Percentiles rank a stretch among this genome's conserved stretches.
phyloP scores from a whole-genome alignment of 2,113 vertebrate species.

The Caretta caretta region DNA sequence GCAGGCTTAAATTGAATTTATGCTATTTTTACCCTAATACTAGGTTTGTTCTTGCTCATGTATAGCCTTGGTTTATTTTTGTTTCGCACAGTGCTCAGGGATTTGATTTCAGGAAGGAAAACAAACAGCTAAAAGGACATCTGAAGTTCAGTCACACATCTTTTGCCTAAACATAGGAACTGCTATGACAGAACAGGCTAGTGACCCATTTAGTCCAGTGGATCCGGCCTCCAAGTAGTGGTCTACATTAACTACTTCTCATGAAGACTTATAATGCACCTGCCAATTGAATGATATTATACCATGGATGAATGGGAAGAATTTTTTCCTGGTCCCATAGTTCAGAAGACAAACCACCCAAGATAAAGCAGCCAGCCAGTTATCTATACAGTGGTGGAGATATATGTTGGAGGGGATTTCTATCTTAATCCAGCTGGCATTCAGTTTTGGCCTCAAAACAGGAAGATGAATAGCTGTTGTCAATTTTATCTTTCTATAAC shows the following conservation, averaged over 20 bases:
- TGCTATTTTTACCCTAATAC: conserved; percentile 70
- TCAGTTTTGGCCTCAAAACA: not conserved
- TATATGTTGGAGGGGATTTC: conserved; percentile 29
- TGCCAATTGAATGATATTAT: not conserved
- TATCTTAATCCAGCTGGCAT: not conserved
- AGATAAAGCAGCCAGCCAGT: not conserved
- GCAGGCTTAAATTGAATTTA: conserved; percentile 65
- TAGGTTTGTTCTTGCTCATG: conserved; percentile 64
- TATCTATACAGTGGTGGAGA: conserved; percentile 18
- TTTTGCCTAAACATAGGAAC: conserved; percentile 49
- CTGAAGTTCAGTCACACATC: conserved; percentile 39
- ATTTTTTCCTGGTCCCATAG: not conserved
- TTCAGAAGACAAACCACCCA: conserved; percentile 41
- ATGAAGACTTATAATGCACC: not conserved
- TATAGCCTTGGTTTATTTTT: conserved; percentile 70
- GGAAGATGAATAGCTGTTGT: conserved; percentile 43
- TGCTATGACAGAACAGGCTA: conserved; percentile 25
- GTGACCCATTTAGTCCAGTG: not conserved
- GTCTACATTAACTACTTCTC: not conserved
- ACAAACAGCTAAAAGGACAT: conserved; percentile 65
- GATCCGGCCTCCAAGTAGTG: not conserved
- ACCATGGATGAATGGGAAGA: not conserved
- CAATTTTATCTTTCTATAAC: conserved; percentile 50
- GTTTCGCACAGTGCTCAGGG: conserved; percentile 57
- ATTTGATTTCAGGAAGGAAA: conserved; percentile 74